Evolutionary conservation across 2,888 invertebrate genomes (phyloP), one percentile per base, ranked within the genome.

Genomic region (Lydus trimaculatus): DNA sequence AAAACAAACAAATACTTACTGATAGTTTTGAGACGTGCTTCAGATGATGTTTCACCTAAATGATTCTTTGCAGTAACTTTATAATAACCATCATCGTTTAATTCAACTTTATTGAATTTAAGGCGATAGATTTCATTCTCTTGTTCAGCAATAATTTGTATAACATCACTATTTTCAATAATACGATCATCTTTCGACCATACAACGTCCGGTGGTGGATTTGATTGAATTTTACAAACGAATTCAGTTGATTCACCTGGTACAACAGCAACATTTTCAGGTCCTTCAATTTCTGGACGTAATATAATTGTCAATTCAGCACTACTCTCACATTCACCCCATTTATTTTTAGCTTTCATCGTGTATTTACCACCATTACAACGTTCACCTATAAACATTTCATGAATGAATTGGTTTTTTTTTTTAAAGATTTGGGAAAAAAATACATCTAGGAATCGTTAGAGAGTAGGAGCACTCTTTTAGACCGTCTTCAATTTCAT

Each of bases 131-230:
- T 88, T 77, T 91, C 91, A n/a, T 88, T 88, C 5, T 87, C 87
- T 17, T 85, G 84, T 77, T 92, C 91, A 72, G 89, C 90, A 0
- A 88, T 85, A 60, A 91, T 87, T n/a, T 88, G 88, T 72, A 88
- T 86, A 67, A 87, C 87, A 1, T 88, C 87, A 11, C 88, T 88
- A 0, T 89, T 87, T 75, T 89, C 87, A 66, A 93, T 86, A 28
- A 88, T 87, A 68, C 89, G 86, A 15, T 90, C 91, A 74, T 91
- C 90, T 81, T 90, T 92, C 70, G 87, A 88, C 97, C 97, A 98
- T 76, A 92, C 90, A 1, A 99, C 90, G 74, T 92, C 92, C 1
- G 98, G 96, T 73, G 92, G 90, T 0, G 99, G 99, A 84, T 96
- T 96, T 28, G 97, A 96, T 77, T 92, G 91, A 1, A 98, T 91